phyloP scores from a whole-genome alignment of 2,888 invertebrate genomes.

The Trichopoda pennipes region DNA sequence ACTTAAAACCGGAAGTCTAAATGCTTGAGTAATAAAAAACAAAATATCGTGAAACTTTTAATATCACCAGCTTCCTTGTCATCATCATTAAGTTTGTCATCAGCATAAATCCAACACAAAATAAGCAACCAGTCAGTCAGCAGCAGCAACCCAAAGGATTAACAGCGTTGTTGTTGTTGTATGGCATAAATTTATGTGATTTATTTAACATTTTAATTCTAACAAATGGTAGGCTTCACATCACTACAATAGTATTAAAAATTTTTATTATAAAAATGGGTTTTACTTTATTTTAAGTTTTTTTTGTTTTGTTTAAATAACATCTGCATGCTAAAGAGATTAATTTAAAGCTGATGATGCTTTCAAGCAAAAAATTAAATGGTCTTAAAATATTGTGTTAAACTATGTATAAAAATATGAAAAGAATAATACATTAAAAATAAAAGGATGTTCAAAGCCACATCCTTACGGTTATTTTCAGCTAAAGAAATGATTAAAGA shows the following conservation, averaged over 20 bases:
- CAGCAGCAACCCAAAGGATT: conserved; percentile 64
- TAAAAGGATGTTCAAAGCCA: neutral
- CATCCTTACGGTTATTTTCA: neutral
- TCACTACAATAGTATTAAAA: conserved; percentile 11
- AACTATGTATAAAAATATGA: conserved; percentile 2
- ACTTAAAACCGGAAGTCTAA: conserved; percentile 58
- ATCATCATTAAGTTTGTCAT: conserved; percentile 23
- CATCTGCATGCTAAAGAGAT: conserved; percentile 36
- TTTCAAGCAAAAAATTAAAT: conserved; percentile 44
- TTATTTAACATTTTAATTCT: conserved; percentile 12
- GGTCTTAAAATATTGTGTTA: conserved; percentile 47
- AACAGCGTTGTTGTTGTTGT: conserved; percentile 65
- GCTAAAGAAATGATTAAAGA: no score
- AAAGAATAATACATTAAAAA: neutral
- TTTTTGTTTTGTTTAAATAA: neutral
- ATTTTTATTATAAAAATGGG: conserved; percentile 1
- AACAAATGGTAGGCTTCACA: conserved; percentile 62
- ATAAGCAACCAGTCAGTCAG: conserved; percentile 17
- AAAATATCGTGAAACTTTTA: conserved; percentile 11
- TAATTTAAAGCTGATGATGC: conserved; percentile 39
- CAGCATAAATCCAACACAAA: conserved; percentile 9
- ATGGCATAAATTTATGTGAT: conserved; percentile 52
- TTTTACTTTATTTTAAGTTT: neutral
- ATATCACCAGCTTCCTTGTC: conserved; percentile 24
- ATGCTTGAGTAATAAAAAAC: conserved; percentile 30